Base-by-base conservation (phyloP, 2,797 vertebrate species). In the Limosa lapponica region DNA sequence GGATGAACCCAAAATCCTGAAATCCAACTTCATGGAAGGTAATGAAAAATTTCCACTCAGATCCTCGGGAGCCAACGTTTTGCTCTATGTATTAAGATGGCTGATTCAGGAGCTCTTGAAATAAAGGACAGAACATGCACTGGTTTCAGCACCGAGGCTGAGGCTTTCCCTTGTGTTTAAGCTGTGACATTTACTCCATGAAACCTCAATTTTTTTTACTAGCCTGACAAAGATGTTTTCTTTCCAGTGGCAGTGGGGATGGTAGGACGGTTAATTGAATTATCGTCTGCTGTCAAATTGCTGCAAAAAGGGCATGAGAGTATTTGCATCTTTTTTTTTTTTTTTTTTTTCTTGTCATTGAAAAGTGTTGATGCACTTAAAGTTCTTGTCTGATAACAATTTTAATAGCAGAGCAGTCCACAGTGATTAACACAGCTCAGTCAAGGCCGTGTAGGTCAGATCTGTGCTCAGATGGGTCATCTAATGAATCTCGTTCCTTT, bases 231-330 rank as follows among this genome's bases (percentile, higher is more conserved):
- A 62, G 69, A 73, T 37, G 3, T 92, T 88, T 94, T 84, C 18
- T 93, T 89, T 91, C 48, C 57, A 64, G 44, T 89, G 69, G 61
- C 30, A 32, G 44, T 88, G 27, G 30, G 37, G 25, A 49, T 82
- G 51, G n/a, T 80, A 91, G 54, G 72, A 75, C 28, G 57, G 87
- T 70, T 95, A 95, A 94, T 62, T 91, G 70, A 91, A 86, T 97
- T 96, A 95, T 80, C 8, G 0, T 92, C 75, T 94, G 54, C 85
- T 95, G 73, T 91, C 69, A 93, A 81, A 86, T 81, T 92, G 46
- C 69, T 92, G 66, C 25, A 87, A 87, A 90, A 91, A 46, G 58
- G 65, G n/a, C 69, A 91, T 59, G 16, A 84, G 18, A 77, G 30
- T 80, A 74, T 90, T 85, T 94, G 9, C 44, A 23, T 80, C 23